These are phyloP conservation scores for Alligator mississippiensis DNA, from an alignment of 2,113 vertebrate genomes.

Conservation along the genomic window DNA sequence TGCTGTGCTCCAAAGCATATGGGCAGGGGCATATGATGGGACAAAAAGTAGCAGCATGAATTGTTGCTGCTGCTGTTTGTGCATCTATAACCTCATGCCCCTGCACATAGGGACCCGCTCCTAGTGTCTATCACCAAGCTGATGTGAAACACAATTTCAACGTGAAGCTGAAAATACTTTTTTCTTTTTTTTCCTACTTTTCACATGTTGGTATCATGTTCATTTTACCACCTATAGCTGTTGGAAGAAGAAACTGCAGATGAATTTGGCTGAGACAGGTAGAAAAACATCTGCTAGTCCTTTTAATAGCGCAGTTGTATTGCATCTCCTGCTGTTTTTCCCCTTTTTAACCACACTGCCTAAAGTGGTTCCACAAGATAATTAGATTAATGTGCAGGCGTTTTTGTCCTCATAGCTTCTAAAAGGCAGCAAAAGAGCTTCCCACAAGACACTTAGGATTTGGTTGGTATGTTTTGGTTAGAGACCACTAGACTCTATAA, in stretches of 20 bases:
- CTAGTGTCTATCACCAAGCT: not conserved
- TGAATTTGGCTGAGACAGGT: conserved; percentile 9
- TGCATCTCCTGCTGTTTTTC: conserved; percentile 21
- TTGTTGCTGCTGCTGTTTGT: too few species aligned
- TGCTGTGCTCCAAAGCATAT: too few species aligned
- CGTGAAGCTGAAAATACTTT: not conserved
- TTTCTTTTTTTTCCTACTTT: not conserved
- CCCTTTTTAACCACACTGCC: conserved; percentile 35
- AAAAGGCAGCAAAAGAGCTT: conserved; percentile 37
- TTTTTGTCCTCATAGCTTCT: not conserved
- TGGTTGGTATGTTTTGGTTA: conserved; percentile 29
- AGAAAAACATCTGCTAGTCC: conserved; percentile 19
- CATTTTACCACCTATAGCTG: not conserved
- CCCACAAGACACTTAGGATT: conserved; percentile 17
- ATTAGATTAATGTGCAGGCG: conserved; percentile 51
- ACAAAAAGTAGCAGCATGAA: too few species aligned
- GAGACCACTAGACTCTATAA: conserved; percentile 33
- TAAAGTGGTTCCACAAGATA: conserved; percentile 44
- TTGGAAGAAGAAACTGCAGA: conserved; percentile 8
- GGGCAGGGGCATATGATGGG: too few species aligned
- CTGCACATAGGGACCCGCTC: too few species aligned
- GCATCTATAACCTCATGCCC: too few species aligned
- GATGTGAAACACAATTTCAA: not conserved
- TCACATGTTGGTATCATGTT: not conserved
- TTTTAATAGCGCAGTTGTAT: conserved; percentile 27